Evolutionary conservation across 2,113 vertebrate species (phyloP).

Genomic region (Strix uralensis): DNA sequence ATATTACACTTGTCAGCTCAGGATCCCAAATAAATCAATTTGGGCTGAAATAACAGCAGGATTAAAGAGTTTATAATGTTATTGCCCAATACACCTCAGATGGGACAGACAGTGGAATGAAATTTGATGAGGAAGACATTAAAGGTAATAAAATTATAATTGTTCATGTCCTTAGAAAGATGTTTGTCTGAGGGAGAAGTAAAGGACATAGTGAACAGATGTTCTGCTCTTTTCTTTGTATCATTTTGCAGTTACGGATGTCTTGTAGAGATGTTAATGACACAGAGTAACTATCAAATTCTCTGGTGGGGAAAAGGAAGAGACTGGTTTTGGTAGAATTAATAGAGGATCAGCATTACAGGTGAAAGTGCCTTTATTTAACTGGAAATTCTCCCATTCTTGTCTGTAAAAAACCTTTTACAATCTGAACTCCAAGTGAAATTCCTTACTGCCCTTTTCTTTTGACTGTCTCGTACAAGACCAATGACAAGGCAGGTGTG

Average conservation of each 20-base stretch:
- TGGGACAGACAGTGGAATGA: not conserved
- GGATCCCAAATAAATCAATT: not conserved
- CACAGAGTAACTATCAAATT: not conserved
- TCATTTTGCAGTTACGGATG: not conserved
- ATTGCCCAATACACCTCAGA: not conserved
- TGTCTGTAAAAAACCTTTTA: not conserved
- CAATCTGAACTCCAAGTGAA: not conserved
- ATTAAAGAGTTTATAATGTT: not conserved
- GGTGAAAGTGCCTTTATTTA: not conserved
- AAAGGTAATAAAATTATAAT: not conserved
- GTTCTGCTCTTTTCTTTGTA: not conserved
- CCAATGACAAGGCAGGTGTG: not conserved
- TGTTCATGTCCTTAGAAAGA: not conserved
- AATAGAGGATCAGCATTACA: not conserved
- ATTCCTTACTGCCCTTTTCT: not conserved
- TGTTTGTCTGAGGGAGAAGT: not conserved
- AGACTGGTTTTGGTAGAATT: not conserved
- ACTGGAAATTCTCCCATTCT: not conserved
- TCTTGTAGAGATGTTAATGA: not conserved
- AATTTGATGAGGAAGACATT: slow-evolving; percentile 29
- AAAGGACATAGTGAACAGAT: not conserved
- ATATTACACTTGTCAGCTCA: not conserved
- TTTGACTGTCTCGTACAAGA: not conserved
- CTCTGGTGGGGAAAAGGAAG: not conserved
- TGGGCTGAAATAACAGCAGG: not conserved